These are phyloP conservation scores for Melinaea menophilus DNA, from an alignment of 2,888 invertebrate genomes.

Conservation along the genomic window DNA sequence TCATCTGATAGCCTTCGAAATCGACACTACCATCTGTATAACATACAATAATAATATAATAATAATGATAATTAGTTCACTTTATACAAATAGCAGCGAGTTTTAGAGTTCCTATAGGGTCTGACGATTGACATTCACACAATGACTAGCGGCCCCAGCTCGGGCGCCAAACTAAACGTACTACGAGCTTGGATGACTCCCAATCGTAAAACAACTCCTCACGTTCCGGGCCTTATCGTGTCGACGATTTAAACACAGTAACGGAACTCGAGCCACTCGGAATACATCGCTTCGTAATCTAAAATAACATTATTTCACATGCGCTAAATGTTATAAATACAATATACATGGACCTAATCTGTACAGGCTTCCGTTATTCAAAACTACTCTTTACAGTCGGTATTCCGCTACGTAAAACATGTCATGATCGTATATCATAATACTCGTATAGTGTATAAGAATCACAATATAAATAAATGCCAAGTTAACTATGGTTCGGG, in stretches of 20 bases:
- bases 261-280: constrained; percentile 77
- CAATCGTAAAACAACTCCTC: constrained; percentile 41
- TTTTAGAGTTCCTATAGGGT: constrained; percentile 86
- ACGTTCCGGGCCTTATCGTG: constrained; percentile 52
- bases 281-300: constrained; percentile 58
- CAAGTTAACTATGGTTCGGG: constrained; percentile 72
- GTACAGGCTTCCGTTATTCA: constrained; percentile 57
- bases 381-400: constrained; percentile 64
- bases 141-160: constrained; percentile 74
- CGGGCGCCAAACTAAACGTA: constrained; percentile 45
- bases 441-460: constrained; percentile 67
- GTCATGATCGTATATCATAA: constrained; percentile 68
- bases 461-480: constrained; percentile 75
- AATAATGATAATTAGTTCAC: constrained; percentile 76
- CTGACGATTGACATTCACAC: constrained; percentile 76
- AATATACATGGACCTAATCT: constrained; percentile 63
- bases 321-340: constrained; percentile 59
- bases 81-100: constrained; percentile 86
- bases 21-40: constrained; percentile 73
- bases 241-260: constrained; percentile 63
- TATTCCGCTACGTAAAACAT: constrained; percentile 66
- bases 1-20: constrained; percentile 75
- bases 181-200: constrained; percentile 56
- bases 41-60: constrained; percentile 74
- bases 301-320: constrained; percentile 57